A percentile compares a stretch with the other conserved stretches of the same genome.
Conservation (phyloP, 1,140 invertebrate genomes). For the Drosophila tani region DNA sequence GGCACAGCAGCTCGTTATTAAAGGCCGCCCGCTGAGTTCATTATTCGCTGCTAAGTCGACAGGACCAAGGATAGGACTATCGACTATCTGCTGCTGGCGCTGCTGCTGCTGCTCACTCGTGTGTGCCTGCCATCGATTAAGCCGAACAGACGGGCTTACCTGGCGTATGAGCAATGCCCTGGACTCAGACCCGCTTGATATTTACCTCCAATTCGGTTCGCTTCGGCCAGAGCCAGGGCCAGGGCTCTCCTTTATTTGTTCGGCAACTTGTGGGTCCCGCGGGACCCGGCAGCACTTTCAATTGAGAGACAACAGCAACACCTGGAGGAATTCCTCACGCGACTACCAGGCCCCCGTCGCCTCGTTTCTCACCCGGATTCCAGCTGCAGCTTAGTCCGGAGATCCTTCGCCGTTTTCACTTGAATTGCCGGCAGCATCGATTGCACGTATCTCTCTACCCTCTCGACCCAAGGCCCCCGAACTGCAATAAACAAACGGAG, state of each 20-base stretch:
- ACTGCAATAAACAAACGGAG: conserved; percentile 67
- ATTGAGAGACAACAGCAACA: conserved; percentile 67
- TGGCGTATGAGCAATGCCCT: conserved; percentile 64
- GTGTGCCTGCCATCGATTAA: conserved; percentile 71
- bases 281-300: conserved; percentile 66
- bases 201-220: conserved; percentile 8
- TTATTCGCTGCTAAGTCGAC: conserved; percentile 44
- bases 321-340: conserved; percentile 55
- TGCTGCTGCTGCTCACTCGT: conserved; percentile 38
- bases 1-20: conserved; percentile 38
- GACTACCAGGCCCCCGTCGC: conserved; percentile 26
- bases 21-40: conserved; percentile 61
- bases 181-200: conserved; percentile 3
- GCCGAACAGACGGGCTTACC: conserved; percentile 44
- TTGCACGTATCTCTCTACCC: conserved; percentile 49
- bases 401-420: conserved; percentile 51
- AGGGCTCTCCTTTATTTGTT: conserved; percentile 31
- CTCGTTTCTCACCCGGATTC: conserved; percentile 5
- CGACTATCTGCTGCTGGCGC: conserved; percentile 1
- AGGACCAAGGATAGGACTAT: conserved; percentile 10
- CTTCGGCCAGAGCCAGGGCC: background rate
- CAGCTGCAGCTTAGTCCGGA: conserved; percentile 36
- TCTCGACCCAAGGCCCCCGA: conserved; percentile 25
- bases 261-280: conserved; percentile 40
- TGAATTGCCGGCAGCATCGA: conserved; percentile 71